Conservation (phyloP, 2,113 vertebrate genomes). For the Panthera leo region DNA sequence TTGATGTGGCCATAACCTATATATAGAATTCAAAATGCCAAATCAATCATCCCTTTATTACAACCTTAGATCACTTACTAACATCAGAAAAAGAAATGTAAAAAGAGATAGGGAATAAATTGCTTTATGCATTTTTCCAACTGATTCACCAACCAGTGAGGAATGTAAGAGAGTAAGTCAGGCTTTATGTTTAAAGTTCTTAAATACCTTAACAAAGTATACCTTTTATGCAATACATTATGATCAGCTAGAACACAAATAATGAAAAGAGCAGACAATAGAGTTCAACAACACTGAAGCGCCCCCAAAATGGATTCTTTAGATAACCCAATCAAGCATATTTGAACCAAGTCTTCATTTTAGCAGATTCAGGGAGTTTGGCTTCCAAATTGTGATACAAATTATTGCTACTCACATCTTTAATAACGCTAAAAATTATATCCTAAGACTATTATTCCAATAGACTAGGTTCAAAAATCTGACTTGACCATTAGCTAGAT, state of each 20-base stretch:
- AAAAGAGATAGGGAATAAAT: neutral
- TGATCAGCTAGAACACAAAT: neutral
- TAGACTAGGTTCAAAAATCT: neutral
- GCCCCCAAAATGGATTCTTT: neutral
- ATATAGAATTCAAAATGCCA: neutral
- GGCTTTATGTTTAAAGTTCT: neutral
- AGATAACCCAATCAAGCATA: neutral
- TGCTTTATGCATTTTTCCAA: neutral
- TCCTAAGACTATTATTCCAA: neutral
- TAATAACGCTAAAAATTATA: constrained; percentile 1
- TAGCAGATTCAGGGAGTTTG: neutral
- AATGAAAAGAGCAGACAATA: neutral
- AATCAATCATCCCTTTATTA: neutral
- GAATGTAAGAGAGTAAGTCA: neutral
- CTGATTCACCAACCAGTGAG: neutral
- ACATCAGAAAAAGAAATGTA: neutral
- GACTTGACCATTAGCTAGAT: neutral
- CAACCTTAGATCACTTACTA: neutral
- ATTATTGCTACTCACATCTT: neutral
- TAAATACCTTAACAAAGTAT: neutral
- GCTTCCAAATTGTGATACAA: neutral
- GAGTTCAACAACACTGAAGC: neutral
- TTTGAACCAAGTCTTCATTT: neutral
- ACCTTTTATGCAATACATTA: neutral
- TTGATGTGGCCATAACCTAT: neutral